A percentile compares a stretch with the other conserved stretches of the same genome.
Conservation (phyloP, 2,888 invertebrate species). For the Apodemia zela region DNA sequence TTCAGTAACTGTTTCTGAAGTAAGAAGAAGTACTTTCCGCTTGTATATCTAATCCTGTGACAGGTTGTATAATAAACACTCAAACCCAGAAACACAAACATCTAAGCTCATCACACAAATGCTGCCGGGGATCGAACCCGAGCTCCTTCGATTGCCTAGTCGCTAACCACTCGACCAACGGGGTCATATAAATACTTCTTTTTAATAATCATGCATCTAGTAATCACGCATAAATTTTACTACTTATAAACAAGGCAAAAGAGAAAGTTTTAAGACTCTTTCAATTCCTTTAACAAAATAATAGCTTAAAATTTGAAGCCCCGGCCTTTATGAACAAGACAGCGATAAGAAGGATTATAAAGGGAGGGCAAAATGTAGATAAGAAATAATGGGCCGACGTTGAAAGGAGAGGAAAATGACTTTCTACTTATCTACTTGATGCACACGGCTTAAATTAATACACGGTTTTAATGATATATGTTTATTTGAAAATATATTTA, state of each 20-base stretch:
- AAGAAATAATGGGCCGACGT: slow-evolving; percentile 62
- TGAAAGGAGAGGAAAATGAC: slow-evolving; percentile 51
- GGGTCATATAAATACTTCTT: too few species aligned
- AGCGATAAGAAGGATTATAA: slow-evolving; percentile 60
- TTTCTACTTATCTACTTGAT: slow-evolving; percentile 40
- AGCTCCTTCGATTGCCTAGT: too few species aligned
- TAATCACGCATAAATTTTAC: too few species aligned
- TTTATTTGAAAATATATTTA: slow-evolving; percentile 33
- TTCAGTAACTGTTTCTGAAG: too few species aligned
- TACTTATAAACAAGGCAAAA: slow-evolving; percentile 36
- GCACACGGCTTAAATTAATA: slow-evolving; percentile 20
- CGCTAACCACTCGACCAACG: too few species aligned
- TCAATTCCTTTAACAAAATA: slow-evolving; percentile 55
- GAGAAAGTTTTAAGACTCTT: slow-evolving; percentile 48
- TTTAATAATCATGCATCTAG: too few species aligned
- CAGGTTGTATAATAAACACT: too few species aligned
- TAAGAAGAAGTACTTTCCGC: too few species aligned
- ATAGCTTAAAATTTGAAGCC: slow-evolving; percentile 63
- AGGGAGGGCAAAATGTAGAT: slow-evolving; percentile 62
- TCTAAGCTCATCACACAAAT: too few species aligned
- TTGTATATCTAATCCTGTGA: too few species aligned
- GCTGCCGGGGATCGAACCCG: too few species aligned
- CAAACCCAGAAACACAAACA: too few species aligned
- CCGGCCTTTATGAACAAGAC: slow-evolving; percentile 63
- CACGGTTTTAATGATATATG: slow-evolving; percentile 31